A percentile compares a stretch with the other conserved stretches of the same genome.
Evolutionary conservation across 2,888 invertebrate genomes (phyloP).

Genomic region (Hymenopus coronatus): DNA sequence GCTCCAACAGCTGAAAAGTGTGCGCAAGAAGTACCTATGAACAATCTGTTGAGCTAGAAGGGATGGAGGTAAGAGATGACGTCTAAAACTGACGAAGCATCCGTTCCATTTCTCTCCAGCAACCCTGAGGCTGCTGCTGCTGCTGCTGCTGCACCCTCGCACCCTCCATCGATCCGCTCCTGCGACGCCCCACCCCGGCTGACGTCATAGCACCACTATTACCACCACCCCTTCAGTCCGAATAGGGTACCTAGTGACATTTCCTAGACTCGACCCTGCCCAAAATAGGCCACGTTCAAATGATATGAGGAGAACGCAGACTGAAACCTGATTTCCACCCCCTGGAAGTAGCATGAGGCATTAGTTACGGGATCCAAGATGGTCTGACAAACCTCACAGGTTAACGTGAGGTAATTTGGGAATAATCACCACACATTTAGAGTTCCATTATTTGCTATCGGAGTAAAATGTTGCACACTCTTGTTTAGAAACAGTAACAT

Average conservation of each 20-base stretch:
- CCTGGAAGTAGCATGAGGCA: background rate
- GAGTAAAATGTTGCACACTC: no score
- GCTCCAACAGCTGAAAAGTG: background rate
- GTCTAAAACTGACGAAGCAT: background rate
- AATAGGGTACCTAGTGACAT: background rate
- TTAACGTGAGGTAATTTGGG: no score
- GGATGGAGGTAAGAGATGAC: background rate
- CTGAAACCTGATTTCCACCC: background rate
- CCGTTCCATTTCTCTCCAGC: background rate
- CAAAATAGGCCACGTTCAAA: background rate
- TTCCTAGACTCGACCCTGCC: background rate
- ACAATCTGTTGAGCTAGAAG: background rate
- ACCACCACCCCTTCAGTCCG: background rate
- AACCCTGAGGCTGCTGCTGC: background rate
- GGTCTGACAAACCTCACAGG: no score
- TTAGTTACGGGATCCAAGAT: no score
- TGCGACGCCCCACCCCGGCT: background rate
- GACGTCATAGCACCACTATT: constrained; percentile 1
- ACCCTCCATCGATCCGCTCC: background rate
- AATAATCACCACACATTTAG: no score
- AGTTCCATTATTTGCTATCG: no score
- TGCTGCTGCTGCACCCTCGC: background rate
- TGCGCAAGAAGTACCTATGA: background rate
- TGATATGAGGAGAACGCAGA: background rate
- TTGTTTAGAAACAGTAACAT: no score